Conservation (phyloP, 2,113 vertebrate genomes). For the Rhinogobius similis region DNA sequence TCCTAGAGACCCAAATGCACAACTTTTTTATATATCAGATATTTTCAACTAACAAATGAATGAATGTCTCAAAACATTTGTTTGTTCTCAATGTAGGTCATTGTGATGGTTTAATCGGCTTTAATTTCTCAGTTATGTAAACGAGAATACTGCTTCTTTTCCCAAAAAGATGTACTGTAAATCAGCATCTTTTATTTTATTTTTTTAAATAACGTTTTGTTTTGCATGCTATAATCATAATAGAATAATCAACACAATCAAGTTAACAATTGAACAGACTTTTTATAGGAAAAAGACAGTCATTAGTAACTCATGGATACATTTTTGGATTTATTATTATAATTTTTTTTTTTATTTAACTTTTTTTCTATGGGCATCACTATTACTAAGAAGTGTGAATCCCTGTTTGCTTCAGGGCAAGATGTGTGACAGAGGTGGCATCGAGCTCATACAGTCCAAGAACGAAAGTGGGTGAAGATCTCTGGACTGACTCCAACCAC, state of each 20-base stretch:
- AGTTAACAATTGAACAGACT: constrained; percentile 47
- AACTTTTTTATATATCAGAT: not conserved
- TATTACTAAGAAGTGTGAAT: constrained; percentile 99
- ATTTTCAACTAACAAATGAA: not conserved
- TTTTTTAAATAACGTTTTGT: constrained; percentile 16
- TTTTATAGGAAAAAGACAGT: constrained; percentile 53
- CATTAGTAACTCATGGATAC: constrained; percentile 84
- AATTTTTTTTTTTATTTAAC: constrained; percentile 27
- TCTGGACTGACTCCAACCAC: constrained; percentile 97
- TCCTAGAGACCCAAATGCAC: not conserved
- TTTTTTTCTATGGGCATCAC: constrained; percentile 86
- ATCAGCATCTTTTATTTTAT: constrained; percentile 61
- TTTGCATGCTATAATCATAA: constrained; percentile 73
- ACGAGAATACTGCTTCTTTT: constrained; percentile 83
- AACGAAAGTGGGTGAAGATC: constrained; percentile 99
- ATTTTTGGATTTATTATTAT: constrained; percentile 82
- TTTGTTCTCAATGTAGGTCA: not conserved
- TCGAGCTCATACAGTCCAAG: constrained; percentile 99
- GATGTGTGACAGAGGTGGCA: constrained; percentile 99
- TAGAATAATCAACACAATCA: constrained; percentile 45
- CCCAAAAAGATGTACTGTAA: constrained; percentile 67
- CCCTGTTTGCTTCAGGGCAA: constrained; percentile 99
- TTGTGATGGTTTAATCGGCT: not conserved
- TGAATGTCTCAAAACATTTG: not conserved
- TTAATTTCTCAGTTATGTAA: constrained; percentile 34